Evolutionary conservation across 2,113 vertebrate genomes (phyloP).

Genomic region (Neolamprologus sp.): DNA sequence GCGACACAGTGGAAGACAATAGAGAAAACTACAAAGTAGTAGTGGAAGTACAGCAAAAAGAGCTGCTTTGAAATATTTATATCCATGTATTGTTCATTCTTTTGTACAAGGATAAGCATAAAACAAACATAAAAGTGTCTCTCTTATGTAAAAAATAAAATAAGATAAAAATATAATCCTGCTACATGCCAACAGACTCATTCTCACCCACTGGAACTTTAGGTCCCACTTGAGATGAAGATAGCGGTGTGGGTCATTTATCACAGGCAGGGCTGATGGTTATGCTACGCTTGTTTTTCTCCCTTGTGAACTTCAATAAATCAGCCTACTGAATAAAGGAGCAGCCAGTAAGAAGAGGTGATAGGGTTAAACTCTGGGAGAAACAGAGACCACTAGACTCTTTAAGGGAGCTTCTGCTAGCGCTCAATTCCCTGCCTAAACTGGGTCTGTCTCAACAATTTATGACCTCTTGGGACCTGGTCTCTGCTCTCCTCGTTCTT

Average conservation of each 20-base stretch:
- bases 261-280: slow-evolving; percentile 49
- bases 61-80: not conserved
- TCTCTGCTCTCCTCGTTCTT: slow-evolving; percentile 4
- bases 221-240: slow-evolving; percentile 50
- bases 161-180: not conserved
- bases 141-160: not conserved
- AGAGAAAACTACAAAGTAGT: not conserved
- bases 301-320: slow-evolving; percentile 64
- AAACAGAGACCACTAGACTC: slow-evolving; percentile 49
- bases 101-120: not conserved
- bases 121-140: not conserved
- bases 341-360: slow-evolving; percentile 51
- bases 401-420: slow-evolving; percentile 56
- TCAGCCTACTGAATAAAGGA: slow-evolving; percentile 65
- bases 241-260: slow-evolving; percentile 51
- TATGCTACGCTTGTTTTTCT: slow-evolving; percentile 64
- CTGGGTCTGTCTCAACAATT: slow-evolving; percentile 33
- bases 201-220: slow-evolving; percentile 5
- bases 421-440: slow-evolving; percentile 33
- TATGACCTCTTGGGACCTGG: slow-evolving; percentile 34
- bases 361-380: slow-evolving; percentile 67
- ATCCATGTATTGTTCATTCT: not conserved
- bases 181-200: not conserved
- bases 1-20: not conserved
- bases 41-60: not conserved